Percentiles rank a stretch among this genome's conserved stretches.
These are phyloP conservation scores for Dione vanillae DNA, from an alignment of 2,888 invertebrate species.

Conservation along the genomic window DNA sequence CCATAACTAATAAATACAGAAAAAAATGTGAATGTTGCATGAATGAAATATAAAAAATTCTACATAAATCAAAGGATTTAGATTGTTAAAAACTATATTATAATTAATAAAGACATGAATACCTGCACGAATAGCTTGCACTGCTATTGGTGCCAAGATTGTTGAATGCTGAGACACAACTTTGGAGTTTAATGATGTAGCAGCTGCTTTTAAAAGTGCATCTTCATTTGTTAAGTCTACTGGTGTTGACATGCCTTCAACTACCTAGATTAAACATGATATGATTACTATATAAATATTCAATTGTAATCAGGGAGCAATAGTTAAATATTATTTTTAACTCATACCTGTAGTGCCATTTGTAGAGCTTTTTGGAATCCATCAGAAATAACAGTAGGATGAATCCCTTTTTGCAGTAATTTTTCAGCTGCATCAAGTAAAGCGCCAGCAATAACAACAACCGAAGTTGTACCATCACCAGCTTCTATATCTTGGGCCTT, in stretches of 20 bases:
- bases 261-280: conserved; percentile 81
- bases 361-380: conserved; percentile 95
- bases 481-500: conserved; percentile 99
- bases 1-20: conserved; percentile 70
- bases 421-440: conserved; percentile 97
- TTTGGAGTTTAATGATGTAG: conserved; percentile 98
- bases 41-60: too few relatives aligned
- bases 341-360: conserved; percentile 86
- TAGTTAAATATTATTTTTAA: background rate
- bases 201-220: conserved; percentile 96
- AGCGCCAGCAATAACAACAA: conserved; percentile 98
- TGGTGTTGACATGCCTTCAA: conserved; percentile 93
- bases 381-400: conserved; percentile 98
- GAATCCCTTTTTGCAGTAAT: conserved; percentile 96
- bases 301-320: too few relatives aligned
- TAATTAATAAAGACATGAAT: conserved; percentile 50
- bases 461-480: conserved; percentile 99
- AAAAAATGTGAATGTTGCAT: background rate
- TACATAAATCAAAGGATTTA: too few relatives aligned
- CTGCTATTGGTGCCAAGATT: conserved; percentile 97
- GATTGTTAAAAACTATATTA: too few relatives aligned
- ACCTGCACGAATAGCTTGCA: conserved; percentile 96
- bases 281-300: background rate
- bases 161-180: conserved; percentile 99
- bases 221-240: conserved; percentile 94